A percentile compares a stretch with the other conserved stretches of the same genome.
These are phyloP conservation scores for Diarsia mendica DNA, from an alignment of 2,888 invertebrate genomes.

Conservation along the genomic window DNA sequence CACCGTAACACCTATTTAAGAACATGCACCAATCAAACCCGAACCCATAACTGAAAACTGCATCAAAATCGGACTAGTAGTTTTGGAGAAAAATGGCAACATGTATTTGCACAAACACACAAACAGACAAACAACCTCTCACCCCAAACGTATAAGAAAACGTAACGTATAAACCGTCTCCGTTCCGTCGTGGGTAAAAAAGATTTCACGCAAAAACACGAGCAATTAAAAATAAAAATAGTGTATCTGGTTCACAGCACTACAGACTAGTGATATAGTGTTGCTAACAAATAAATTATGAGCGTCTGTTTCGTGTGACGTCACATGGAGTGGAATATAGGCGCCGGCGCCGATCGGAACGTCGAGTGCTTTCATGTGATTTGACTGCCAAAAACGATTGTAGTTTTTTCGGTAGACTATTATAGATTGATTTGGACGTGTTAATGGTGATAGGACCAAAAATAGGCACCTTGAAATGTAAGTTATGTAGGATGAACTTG, in stretches of 20 bases:
- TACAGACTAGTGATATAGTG: conserved; percentile 41
- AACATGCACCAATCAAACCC: too few relatives aligned
- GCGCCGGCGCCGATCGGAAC: conserved; percentile 70
- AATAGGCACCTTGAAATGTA: conserved; percentile 9
- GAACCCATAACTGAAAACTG: too few relatives aligned
- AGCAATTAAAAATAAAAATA: conserved; percentile 35
- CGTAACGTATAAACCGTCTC: too few relatives aligned
- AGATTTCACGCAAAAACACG: not conserved
- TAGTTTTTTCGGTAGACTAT: conserved; percentile 48
- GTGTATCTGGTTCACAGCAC: conserved; percentile 47
- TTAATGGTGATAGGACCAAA: conserved; percentile 27
- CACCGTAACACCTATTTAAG: too few relatives aligned
- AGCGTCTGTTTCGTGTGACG: conserved; percentile 65
- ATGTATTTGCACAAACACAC: too few relatives aligned
- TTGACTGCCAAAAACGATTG: conserved; percentile 59
- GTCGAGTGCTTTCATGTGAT: conserved; percentile 71
- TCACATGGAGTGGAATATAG: conserved; percentile 58
- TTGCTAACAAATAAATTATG: conserved; percentile 55
- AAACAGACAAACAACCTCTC: too few relatives aligned
- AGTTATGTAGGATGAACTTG: conserved; percentile 36
- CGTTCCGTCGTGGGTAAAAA: too few relatives aligned
- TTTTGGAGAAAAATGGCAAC: too few relatives aligned
- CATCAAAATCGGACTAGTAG: too few relatives aligned
- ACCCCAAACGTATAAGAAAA: too few relatives aligned
- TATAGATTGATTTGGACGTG: conserved; percentile 44